These are phyloP conservation scores for Charaxes varanes DNA, from an alignment of 1,140 invertebrate genomes.

Conservation along the genomic window DNA sequence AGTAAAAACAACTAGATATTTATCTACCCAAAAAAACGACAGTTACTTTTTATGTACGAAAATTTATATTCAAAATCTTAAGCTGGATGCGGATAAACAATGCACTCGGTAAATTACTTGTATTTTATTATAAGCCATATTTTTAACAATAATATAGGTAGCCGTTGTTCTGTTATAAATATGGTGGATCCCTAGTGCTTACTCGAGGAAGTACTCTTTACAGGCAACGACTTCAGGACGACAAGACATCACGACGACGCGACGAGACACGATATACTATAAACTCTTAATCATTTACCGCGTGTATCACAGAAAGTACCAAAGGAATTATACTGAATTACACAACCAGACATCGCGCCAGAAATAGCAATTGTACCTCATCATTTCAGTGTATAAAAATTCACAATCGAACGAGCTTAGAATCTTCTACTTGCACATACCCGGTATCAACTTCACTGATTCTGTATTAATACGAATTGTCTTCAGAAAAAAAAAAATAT, in stretches of 20 bases:
- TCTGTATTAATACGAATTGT: too few species aligned
- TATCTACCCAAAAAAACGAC: background rate
- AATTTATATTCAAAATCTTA: constrained; percentile 1
- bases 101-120: background rate
- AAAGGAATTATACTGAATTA: too few species aligned
- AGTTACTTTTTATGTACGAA: too few species aligned
- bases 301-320: too few species aligned
- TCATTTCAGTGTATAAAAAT: too few species aligned
- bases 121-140: constrained; percentile 5
- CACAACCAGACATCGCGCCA: too few species aligned
- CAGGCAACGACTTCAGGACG: background rate
- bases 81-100: background rate
- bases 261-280: background rate
- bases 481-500: too few species aligned
- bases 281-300: background rate
- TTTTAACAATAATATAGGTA: constrained; percentile 3
- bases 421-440: too few species aligned
- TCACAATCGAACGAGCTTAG: too few species aligned
- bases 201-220: background rate
- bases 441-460: too few species aligned
- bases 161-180: constrained; percentile 3
- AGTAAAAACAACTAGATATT: background rate
- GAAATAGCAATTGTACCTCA: too few species aligned
- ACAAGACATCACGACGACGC: background rate
- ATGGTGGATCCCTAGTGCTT: constrained; percentile 1